Base-by-base conservation (phyloP, 2,888 invertebrate species). In the Eupeodes latifasciatus region DNA sequence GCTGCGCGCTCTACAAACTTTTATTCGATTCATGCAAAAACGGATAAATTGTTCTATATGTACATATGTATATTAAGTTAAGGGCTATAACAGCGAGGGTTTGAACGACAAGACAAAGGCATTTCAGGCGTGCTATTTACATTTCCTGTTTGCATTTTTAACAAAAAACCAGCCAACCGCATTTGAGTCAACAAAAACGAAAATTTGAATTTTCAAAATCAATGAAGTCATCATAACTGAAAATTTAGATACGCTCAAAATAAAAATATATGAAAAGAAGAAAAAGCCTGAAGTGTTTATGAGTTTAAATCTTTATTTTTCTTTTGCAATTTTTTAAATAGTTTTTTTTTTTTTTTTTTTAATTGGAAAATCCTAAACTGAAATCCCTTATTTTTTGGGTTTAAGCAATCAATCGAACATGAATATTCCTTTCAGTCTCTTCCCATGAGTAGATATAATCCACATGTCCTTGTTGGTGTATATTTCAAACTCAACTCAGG, bases 401-500 rank as follows among this genome's bases (percentile, higher is more conserved):
- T 10, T n/a, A 78, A 84, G 77, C 74, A 80, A 67, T 74, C 74
- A 81, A 88, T 85, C 85, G 78, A 75, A 85, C 85, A 85, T 81
- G 75, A 85, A 85, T 78, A 85, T 75, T 81, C 44, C 16, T 53
- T 78, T 59, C 74, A 81, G 81, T 27, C 10, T 19, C 44, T 64
- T 81, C 74, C 69, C 81, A 81, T 81, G 66, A 67, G 49, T 69
- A 14, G 49, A 61, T 44, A 36, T 81, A 55, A 78, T 85, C 69
- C 69, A 74, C 16, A 64, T 47, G 12, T 67, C 53, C 57, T 51
- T 61, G 19, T 57, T 59, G 78, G 83, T 82, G 71, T 74, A 55
- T 47, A 11, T 78, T 77, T 77, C 61, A n/a, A 14, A 16, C 49
- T 66, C n/a, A 16, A 19, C 27, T 64, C 16, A 57, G 62, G 75